Percentiles rank a stretch among this genome's conserved stretches.
These are phyloP conservation scores for Allolobophora icterica DNA, from an alignment of 2,888 invertebrate genomes.

Conservation along the genomic window DNA sequence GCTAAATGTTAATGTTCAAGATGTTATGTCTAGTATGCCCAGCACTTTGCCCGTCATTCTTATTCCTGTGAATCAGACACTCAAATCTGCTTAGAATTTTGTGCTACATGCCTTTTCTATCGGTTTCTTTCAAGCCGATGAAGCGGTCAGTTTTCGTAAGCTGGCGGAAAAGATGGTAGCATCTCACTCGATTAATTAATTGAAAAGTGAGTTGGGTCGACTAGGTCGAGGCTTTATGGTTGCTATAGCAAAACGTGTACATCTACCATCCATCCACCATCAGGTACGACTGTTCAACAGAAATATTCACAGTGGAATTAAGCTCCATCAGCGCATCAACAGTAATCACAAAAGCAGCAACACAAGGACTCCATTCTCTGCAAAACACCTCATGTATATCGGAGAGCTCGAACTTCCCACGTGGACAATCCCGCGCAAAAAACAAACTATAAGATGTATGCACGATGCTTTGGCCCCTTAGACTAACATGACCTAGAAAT, in stretches of 20 bases:
- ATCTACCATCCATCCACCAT: not conserved
- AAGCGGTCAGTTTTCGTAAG: not conserved
- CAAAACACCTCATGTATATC: not conserved
- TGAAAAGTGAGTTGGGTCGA: too few relatives aligned
- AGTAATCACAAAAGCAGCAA: conserved; percentile 7
- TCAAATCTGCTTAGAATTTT: not conserved
- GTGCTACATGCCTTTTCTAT: not conserved
- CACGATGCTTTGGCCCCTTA: not conserved
- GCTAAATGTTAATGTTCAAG: not conserved
- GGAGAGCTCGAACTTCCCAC: not conserved
- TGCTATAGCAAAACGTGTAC: too few relatives aligned
- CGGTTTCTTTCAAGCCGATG: not conserved
- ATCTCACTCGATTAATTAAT: too few relatives aligned
- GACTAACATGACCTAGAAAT: not conserved
- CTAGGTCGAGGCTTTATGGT: too few relatives aligned
- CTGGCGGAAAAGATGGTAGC: not conserved
- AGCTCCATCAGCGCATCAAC: not conserved
- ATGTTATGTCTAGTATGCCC: not conserved
- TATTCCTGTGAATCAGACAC: too few relatives aligned
- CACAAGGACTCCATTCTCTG: not conserved
- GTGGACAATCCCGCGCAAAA: not conserved
- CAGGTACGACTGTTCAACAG: not conserved
- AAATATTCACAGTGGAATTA: conserved; percentile 17
- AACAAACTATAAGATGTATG: not conserved
- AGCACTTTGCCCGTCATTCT: too few relatives aligned